A percentile compares a stretch with the other conserved stretches of the same genome.
Conservation (phyloP, 1,140 invertebrate genomes). For the Drosophila saltans region DNA sequence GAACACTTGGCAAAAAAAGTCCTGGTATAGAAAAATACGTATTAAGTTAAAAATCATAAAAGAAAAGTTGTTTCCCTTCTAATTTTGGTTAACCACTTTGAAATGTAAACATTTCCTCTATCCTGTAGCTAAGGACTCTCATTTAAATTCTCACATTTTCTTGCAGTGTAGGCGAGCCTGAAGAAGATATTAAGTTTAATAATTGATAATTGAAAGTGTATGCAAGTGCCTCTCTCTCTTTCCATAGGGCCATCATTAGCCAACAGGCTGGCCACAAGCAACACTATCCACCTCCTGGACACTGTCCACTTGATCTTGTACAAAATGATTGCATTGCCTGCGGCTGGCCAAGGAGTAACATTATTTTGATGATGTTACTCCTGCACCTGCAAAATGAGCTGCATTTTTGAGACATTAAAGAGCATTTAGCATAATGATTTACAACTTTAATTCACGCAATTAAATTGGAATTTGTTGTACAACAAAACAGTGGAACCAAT, state of each 20-base stretch:
- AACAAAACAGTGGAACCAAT: constrained; percentile 29
- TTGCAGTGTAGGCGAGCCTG: constrained; percentile 17
- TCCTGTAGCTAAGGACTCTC: no score
- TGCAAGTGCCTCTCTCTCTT: not conserved
- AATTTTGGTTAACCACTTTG: no score
- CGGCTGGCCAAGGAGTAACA: constrained; percentile 37
- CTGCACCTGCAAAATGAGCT: constrained; percentile 56
- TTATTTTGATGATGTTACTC: constrained; percentile 29
- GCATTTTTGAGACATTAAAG: constrained; percentile 81
- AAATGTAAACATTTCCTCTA: no score
- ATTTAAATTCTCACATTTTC: not conserved
- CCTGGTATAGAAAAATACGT: no score
- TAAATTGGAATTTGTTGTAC: constrained; percentile 68
- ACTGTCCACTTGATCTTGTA: constrained; percentile 17
- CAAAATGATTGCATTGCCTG: constrained; percentile 66
- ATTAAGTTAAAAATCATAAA: no score
- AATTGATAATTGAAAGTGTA: constrained; percentile 73
- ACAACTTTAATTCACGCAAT: constrained; percentile 82
- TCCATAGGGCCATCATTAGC: not conserved
- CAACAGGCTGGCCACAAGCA: constrained; percentile 51
- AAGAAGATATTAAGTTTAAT: constrained; percentile 79
- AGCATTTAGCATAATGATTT: constrained; percentile 82
- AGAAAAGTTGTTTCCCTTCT: no score
- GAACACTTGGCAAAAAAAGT: not conserved
- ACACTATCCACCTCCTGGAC: constrained; percentile 34